phyloP scores from a whole-genome alignment of 1,140 invertebrate genomes.

The Drosophila insularis region DNA sequence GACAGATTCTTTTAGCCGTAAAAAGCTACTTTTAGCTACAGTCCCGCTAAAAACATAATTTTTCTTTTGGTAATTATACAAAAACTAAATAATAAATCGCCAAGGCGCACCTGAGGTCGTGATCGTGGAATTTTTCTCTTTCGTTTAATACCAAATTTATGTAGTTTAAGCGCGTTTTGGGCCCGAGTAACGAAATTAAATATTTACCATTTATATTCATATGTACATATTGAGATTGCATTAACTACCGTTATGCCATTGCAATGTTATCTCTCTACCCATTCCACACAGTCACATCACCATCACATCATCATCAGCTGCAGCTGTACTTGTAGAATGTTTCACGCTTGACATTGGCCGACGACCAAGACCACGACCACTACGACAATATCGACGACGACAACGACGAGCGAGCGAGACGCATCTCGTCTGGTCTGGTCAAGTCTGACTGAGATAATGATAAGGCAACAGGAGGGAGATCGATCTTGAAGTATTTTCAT shows the following conservation, averaged over 20 bases:
- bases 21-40: too few relatives aligned
- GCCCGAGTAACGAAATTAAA: too few relatives aligned
- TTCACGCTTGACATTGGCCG: slow-evolving; percentile 5
- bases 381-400: background rate
- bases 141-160: too few relatives aligned
- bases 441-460: background rate
- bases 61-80: too few relatives aligned
- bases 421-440: slow-evolving; percentile 1
- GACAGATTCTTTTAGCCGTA: too few relatives aligned
- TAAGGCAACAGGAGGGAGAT: background rate
- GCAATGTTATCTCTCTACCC: slow-evolving; percentile 15
- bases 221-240: too few relatives aligned
- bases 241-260: slow-evolving; percentile 40
- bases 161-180: too few relatives aligned
- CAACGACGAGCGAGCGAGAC: background rate
- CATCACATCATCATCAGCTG: background rate
- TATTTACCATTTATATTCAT: too few relatives aligned
- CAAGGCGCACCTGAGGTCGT: too few relatives aligned
- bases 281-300: background rate
- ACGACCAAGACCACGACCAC: background rate
- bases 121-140: too few relatives aligned
- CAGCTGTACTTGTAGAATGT: background rate
- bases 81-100: too few relatives aligned
- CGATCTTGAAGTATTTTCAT: slow-evolving; percentile 3
- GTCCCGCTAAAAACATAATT: too few relatives aligned